These are phyloP conservation scores for Sialis fuliginosa DNA, from an alignment of 2,888 invertebrate genomes.

Conservation along the genomic window DNA sequence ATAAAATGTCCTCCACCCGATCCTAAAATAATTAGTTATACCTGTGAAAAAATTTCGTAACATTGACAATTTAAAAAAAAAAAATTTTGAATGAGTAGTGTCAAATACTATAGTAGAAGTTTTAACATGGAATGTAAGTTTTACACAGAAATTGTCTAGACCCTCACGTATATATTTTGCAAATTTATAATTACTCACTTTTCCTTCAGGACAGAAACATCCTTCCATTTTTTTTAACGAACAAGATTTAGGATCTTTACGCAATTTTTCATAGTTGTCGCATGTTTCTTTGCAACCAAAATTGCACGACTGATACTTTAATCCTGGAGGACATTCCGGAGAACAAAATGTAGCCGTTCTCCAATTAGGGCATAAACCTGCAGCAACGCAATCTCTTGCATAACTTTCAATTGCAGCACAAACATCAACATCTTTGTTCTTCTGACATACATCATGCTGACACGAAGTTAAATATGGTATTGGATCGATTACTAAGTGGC, in stretches of 20 bases:
- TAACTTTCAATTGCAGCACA: constrained; percentile 54
- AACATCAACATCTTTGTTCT: constrained; percentile 30
- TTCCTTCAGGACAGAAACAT: constrained; percentile 67
- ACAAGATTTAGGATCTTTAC: constrained; percentile 28
- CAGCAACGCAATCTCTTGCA: constrained; percentile 48
- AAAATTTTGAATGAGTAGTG: no score
- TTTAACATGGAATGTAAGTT: no score
- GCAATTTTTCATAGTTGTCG: constrained; percentile 33
- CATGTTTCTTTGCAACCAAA: constrained; percentile 47
- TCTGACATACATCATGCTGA: constrained; percentile 44
- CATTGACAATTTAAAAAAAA: no score
- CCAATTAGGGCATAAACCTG: constrained; percentile 62
- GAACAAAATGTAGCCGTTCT: constrained; percentile 44
- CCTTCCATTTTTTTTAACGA: constrained; percentile 42
- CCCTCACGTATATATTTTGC: not conserved
- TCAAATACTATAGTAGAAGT: not conserved
- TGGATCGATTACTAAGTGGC: constrained; percentile 56
- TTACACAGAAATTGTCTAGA: not conserved
- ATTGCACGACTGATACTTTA: constrained; percentile 35
- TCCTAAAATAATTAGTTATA: no score
- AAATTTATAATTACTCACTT: constrained; percentile 24
- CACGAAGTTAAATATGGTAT: constrained; percentile 48
- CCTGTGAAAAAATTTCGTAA: no score
- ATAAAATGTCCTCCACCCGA: no score
- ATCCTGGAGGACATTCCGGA: constrained; percentile 33